Evolutionary conservation across 2,888 invertebrate species (phyloP), one percentile per base, ranked within the genome.

Genomic region (Crossocerus cetratus): DNA sequence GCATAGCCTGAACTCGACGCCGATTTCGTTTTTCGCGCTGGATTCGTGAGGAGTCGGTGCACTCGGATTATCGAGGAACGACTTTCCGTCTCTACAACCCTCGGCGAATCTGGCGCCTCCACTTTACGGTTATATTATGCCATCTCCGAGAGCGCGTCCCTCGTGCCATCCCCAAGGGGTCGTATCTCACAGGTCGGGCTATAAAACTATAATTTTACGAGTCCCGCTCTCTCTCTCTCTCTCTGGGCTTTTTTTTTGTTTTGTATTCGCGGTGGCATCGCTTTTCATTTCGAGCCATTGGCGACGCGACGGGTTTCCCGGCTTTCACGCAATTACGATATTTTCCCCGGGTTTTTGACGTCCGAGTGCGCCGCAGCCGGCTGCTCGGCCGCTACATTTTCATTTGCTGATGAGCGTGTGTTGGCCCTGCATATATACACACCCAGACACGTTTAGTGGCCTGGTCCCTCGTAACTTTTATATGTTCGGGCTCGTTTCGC

Each of bases 301-400:
- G 77, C 70, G 75, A 76, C 76, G 76, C 77, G 71, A 77, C 66
- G 72, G 58, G 71, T 71, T 82, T 67, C 43, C 65, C 66, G 70
- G 72, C 78, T 82, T 74, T 79, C 65, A 66, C 62, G 74, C 73
- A 71, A 84, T 82, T 77, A 65, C 78, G 55, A 74, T 81, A 78
- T 80, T 81, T 83, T 76, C 60, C 67, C 32, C 21, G 63, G 69
- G 62, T 76, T 83, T 78, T 80, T 70, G 68, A 75, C 72, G 65
- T 64, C 56, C 69, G 70, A 69, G 57, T 56, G 61, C 60, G 45
- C 70, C 32, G 32, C 32, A 60, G 73, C 67, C 73, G 22, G 59
- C 62, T 65, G 56, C 68, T 32, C 74, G 72, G 72, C 61, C 71
- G 76, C 75, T 82, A 76, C 80, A 81, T 84, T 83, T 83, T 82